phyloP scores from a whole-genome alignment of 2,797 vertebrate genomes.

The Squalus acanthias region DNA sequence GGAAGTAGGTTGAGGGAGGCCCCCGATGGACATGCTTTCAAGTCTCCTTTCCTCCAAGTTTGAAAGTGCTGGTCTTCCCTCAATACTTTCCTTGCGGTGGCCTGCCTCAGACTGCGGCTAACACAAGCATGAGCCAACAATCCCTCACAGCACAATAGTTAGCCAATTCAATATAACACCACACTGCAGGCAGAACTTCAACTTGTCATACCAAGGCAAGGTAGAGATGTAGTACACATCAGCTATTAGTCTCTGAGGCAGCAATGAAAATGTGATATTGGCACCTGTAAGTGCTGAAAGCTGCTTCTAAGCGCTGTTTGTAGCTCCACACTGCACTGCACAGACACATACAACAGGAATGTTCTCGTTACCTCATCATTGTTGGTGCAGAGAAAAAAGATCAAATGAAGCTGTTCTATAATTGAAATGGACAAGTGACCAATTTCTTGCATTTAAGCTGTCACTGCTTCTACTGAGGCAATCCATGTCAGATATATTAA shows the following conservation, averaged over 20 bases:
- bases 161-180: neutral
- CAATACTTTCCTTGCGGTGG: neutral
- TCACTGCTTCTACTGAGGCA: neutral
- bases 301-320: neutral
- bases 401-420: neutral
- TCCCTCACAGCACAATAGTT: neutral
- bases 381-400: neutral
- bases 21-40: neutral
- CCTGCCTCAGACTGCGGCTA: neutral
- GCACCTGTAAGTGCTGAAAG: neutral
- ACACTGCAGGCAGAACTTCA: neutral
- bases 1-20: neutral
- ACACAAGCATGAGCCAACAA: neutral
- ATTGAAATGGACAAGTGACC: neutral
- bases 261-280: neutral
- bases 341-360: neutral
- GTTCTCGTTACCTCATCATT: neutral
- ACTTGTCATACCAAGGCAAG: neutral
- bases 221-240: neutral
- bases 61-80: neutral
- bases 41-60: neutral
- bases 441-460: constrained; percentile 15
- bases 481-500: neutral
- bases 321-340: neutral
- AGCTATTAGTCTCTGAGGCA: neutral